Evolutionary conservation across 2,113 vertebrate genomes (phyloP).

Genomic region (Amphilophus citrinellus): DNA sequence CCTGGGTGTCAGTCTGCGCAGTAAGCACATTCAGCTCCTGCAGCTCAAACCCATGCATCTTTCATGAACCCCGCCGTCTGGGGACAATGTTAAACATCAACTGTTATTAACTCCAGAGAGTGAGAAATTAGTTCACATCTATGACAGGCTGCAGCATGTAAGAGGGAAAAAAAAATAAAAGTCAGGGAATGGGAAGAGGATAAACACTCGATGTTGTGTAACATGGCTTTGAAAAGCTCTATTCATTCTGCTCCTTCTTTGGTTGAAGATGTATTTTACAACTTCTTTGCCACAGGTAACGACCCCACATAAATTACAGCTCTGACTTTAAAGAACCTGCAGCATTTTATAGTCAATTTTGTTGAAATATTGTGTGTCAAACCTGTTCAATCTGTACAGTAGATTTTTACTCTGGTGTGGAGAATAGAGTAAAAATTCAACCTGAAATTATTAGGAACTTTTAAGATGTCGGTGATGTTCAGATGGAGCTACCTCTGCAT

Average conservation of each 20-base stretch:
- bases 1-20: conserved; percentile 57
- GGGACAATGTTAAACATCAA: conserved; percentile 73
- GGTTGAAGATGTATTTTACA: conserved; percentile 17
- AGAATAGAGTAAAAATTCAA: conserved; percentile 6
- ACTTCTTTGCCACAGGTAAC: conserved; percentile 39
- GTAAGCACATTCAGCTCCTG: conserved; percentile 61
- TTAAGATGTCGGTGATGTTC: conserved; percentile 10
- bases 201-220: conserved; percentile 27
- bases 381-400: neutral
- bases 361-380: conserved; percentile 30
- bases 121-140: conserved; percentile 66
- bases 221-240: conserved; percentile 31
- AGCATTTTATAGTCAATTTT: conserved; percentile 27
- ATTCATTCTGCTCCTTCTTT: conserved; percentile 1
- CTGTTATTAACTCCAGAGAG: conserved; percentile 67
- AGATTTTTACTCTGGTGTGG: neutral
- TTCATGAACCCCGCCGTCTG: conserved; percentile 71
- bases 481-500: neutral
- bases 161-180: conserved; percentile 14
- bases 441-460: conserved; percentile 6
- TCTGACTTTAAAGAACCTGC: conserved; percentile 23
- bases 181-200: conserved; percentile 8
- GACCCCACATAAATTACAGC: conserved; percentile 40
- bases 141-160: conserved; percentile 60
- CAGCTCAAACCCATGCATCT: conserved; percentile 71